A percentile compares a stretch with the other conserved stretches of the same genome.
Conservation (phyloP, 2,113 vertebrate species). For the Columbina picui region DNA sequence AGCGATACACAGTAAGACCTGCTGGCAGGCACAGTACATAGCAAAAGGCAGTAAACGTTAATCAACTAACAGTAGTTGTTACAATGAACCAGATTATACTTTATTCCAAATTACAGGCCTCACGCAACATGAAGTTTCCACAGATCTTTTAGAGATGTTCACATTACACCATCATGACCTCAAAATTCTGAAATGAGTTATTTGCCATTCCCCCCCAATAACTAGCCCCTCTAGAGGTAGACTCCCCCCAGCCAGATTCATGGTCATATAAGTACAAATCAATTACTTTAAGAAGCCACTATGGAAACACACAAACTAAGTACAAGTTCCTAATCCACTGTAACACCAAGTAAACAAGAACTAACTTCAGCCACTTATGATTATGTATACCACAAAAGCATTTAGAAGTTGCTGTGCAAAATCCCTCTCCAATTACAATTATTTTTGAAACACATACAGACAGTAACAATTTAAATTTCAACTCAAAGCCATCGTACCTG, state of each 20-base stretch:
- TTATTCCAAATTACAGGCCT: not conserved
- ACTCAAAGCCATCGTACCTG: constrained; percentile 79
- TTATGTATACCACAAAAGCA: not conserved
- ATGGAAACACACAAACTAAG: not conserved
- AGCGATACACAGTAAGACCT: not conserved
- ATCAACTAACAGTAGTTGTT: not conserved
- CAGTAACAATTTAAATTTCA: not conserved
- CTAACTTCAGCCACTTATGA: not conserved
- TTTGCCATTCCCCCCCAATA: not conserved
- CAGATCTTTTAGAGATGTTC: not conserved
- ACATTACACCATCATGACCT: not conserved
- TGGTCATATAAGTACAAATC: not conserved
- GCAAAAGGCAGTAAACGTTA: not conserved
- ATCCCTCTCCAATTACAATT: not conserved
- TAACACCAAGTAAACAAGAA: not conserved
- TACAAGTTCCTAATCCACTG: not conserved
- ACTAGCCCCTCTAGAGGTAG: not conserved
- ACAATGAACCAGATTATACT: not conserved
- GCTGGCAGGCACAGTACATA: not conserved
- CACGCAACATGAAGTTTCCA: not conserved
- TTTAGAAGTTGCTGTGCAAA: not conserved
- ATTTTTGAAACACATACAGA: not conserved
- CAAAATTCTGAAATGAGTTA: not conserved
- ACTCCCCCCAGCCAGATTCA: accelerated
- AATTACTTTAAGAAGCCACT: not conserved